Conservation (phyloP, 2,888 invertebrate genomes). For the Drosophila mercatorum region DNA sequence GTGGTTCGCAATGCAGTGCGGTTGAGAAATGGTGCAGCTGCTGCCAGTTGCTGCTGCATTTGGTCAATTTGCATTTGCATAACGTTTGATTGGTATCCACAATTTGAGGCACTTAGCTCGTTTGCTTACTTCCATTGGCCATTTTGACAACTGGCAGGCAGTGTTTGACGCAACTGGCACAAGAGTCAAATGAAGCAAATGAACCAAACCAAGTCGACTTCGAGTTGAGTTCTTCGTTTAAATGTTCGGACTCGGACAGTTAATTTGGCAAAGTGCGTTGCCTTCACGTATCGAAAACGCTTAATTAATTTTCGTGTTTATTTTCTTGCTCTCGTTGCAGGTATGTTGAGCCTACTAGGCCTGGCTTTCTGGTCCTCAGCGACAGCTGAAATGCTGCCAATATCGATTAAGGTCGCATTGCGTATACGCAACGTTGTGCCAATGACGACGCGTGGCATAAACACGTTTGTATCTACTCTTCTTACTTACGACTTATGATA, state of each 20-base stretch:
- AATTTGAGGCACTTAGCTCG: conserved; percentile 46
- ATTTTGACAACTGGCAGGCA: conserved; percentile 38
- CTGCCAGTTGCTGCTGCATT: conserved; percentile 38
- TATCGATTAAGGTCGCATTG: conserved; percentile 70
- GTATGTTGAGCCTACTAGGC: conserved; percentile 54
- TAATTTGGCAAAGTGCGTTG: conserved; percentile 69
- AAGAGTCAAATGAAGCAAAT: conserved; percentile 33
- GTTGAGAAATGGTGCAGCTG: conserved; percentile 49
- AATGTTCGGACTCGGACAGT: conserved; percentile 38
- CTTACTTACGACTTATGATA: conserved; percentile 18
- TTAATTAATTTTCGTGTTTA: conserved; percentile 57
- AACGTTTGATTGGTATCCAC: conserved; percentile 68
- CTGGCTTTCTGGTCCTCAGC: conserved; percentile 2
- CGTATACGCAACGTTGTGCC: conserved; percentile 42
- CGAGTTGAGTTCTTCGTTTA: conserved; percentile 25
- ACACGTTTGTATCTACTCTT: conserved; percentile 33
- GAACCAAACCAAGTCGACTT: conserved; percentile 15
- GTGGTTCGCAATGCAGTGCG: conserved; percentile 57
- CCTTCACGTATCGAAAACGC: conserved; percentile 19
- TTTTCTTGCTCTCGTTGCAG: conserved; percentile 72
- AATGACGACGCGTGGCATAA: conserved; percentile 20
- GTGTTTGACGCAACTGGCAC: conserved; percentile 45
- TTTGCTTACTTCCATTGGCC: conserved; percentile 12
- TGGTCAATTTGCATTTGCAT: conserved; percentile 77
- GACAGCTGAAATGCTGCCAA: conserved; percentile 37